phyloP scores from a whole-genome alignment of 2,797 vertebrate genomes.

The Cossypha caffra region DNA sequence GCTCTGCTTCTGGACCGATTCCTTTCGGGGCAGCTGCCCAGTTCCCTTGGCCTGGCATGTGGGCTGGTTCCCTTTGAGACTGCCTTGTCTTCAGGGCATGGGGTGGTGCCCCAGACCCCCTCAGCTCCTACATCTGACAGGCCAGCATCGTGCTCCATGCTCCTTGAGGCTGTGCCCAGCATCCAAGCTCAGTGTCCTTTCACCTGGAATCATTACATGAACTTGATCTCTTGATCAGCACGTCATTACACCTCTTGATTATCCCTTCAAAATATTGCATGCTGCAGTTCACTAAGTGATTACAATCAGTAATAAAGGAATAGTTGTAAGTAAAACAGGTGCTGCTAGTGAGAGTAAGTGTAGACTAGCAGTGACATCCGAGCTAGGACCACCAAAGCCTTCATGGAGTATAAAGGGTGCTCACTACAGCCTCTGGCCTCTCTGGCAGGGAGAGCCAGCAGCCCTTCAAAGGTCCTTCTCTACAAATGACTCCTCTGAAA shows the following conservation, averaged over 20 bases:
- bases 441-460: background rate
- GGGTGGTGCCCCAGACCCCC: background rate
- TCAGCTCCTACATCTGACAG: fast-evolving
- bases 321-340: background rate
- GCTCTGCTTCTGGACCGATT: background rate
- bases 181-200: no score
- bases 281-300: background rate
- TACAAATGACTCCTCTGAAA: background rate
- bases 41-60: background rate
- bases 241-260: background rate
- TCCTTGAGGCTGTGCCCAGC: no score
- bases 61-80: background rate
- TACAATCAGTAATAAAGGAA: background rate
- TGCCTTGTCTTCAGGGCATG: background rate
- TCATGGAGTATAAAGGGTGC: fast-evolving
- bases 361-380: no score
- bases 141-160: background rate
- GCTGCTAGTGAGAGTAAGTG: background rate
- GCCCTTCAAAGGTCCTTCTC: background rate
- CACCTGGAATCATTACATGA: no score
- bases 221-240: no score
- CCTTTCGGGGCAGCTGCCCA: background rate
- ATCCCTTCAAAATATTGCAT: background rate
- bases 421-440: background rate
- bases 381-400: background rate